Conservation (phyloP, 35 echinoderm and acorn worm genomes). For the Amphiura filiformis region DNA sequence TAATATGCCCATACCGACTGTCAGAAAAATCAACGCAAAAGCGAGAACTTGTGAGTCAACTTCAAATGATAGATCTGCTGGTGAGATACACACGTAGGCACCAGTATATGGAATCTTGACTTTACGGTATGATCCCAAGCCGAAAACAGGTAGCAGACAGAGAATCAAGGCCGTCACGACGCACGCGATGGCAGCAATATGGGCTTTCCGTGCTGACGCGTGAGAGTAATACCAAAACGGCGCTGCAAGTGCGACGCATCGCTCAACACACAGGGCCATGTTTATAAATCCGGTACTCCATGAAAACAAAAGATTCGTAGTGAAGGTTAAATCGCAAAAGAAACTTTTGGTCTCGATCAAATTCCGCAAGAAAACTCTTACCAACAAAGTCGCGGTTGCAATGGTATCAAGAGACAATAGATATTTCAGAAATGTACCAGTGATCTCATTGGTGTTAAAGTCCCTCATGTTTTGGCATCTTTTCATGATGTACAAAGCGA, state of each 20-base stretch:
- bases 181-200: background rate
- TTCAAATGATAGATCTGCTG: background rate
- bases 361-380: background rate
- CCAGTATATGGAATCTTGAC: background rate
- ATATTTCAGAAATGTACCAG: background rate
- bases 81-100: background rate
- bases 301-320: background rate
- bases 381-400: background rate
- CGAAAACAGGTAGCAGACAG: background rate
- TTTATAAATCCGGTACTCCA: background rate
- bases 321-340: background rate
- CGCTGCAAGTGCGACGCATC: background rate
- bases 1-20: background rate
- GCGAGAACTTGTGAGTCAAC: background rate
- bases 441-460: background rate
- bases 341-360: background rate
- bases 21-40: background rate
- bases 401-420: background rate
- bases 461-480: background rate
- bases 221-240: background rate
- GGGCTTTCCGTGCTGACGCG: background rate
- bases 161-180: background rate
- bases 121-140: background rate
- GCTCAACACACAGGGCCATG: background rate
- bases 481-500: background rate